Conservation (phyloP, 2,797 vertebrate genomes). For the Oreochromis grahami region DNA sequence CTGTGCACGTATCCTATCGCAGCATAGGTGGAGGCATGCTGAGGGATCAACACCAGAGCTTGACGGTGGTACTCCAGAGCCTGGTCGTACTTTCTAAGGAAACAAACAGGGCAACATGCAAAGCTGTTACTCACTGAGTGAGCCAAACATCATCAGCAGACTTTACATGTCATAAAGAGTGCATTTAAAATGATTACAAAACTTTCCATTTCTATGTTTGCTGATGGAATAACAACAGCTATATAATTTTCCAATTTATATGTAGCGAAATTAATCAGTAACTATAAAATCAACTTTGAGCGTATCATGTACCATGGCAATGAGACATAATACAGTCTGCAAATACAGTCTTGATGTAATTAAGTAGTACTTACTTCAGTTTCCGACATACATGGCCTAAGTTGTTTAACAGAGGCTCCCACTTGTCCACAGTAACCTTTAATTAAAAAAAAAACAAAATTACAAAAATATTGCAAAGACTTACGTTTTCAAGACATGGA, state of each 20-base stretch:
- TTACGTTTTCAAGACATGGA: background rate
- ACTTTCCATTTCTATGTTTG: background rate
- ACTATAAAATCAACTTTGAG: background rate
- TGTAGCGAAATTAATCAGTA: background rate
- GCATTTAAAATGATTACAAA: background rate
- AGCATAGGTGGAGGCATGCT: slow-evolving; percentile 97
- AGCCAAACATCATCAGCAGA: background rate
- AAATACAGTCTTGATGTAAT: background rate
- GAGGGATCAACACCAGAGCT: slow-evolving; percentile 94
- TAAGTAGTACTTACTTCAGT: slow-evolving; percentile 86
- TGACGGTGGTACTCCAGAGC: slow-evolving; percentile 98
- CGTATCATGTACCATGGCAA: background rate
- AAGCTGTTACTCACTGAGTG: background rate
- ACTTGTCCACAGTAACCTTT: slow-evolving; percentile 92
- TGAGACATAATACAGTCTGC: background rate
- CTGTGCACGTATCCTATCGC: slow-evolving; percentile 97
- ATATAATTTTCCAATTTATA: background rate
- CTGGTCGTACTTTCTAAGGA: slow-evolving; percentile 90
- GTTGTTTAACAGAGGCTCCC: slow-evolving; percentile 98
- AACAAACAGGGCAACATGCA: background rate
- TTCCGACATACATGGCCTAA: slow-evolving; percentile 97
- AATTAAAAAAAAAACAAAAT: slow-evolving; percentile 59
- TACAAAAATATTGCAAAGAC: background rate
- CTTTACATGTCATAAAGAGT: background rate
- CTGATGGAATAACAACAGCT: background rate